A percentile compares a stretch with the other conserved stretches of the same genome.
Conservation (phyloP, 2,113 vertebrate species). For the Gobio gobio region DNA sequence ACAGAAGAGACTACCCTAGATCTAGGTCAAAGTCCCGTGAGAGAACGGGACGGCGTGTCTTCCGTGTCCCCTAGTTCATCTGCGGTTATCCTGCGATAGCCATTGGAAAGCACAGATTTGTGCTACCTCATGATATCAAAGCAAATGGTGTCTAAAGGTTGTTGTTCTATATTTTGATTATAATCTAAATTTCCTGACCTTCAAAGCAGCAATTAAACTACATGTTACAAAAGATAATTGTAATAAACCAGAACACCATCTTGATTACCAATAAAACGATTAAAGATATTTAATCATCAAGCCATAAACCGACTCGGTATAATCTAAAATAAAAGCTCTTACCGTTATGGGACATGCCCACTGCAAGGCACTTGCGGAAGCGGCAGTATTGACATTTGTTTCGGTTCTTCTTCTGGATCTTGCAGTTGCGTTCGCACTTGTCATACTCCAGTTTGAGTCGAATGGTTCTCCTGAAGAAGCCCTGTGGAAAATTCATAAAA, state of each 20-base stretch:
- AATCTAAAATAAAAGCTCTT: conserved; percentile 63
- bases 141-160: background rate
- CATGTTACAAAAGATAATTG: background rate
- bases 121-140: background rate
- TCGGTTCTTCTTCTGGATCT: conserved; percentile 97
- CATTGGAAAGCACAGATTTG: background rate
- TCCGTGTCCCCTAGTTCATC: conserved; percentile 14
- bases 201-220: background rate
- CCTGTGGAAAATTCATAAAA: conserved; percentile 71
- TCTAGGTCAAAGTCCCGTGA: conserved; percentile 22
- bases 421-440: conserved; percentile 89
- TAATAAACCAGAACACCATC: background rate
- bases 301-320: background rate
- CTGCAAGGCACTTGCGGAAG: conserved; percentile 95
- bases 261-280: conserved; percentile 13
- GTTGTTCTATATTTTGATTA: background rate
- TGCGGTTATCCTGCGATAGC: background rate
- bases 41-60: background rate
- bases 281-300: conserved; percentile 13
- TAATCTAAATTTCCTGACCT: background rate
- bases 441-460: conserved; percentile 92
- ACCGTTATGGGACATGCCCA: conserved; percentile 99
- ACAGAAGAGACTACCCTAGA: background rate
- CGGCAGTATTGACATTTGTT: conserved; percentile 98
- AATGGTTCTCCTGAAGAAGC: conserved; percentile 94